A percentile compares a stretch with the other conserved stretches of the same genome.
Conservation (phyloP, 2,113 vertebrate species). For the Antechinus flavipes region DNA sequence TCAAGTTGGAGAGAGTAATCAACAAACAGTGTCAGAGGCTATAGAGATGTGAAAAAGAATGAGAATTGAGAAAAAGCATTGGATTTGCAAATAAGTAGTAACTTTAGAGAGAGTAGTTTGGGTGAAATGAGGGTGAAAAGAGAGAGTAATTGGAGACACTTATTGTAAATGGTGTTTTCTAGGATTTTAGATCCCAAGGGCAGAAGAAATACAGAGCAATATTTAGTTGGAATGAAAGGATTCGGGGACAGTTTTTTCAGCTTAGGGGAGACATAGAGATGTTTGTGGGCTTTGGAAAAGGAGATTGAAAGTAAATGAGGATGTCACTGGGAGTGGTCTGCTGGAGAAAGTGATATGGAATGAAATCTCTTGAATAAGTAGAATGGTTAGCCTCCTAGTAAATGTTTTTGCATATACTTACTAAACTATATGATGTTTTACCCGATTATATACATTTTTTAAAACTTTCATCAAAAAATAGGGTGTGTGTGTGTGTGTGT, state of each 20-base stretch:
- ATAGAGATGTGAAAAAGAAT: background rate
- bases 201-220: background rate
- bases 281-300: background rate
- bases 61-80: background rate
- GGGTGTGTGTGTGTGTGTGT: background rate
- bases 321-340: background rate
- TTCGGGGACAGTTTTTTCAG: background rate
- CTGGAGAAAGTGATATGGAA: background rate
- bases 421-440: background rate
- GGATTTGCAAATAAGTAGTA: background rate
- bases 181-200: background rate
- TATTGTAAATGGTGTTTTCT: background rate
- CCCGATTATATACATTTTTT: background rate
- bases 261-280: background rate
- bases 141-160: background rate
- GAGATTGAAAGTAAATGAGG: background rate
- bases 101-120: background rate
- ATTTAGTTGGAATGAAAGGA: background rate
- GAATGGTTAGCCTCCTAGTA: background rate
- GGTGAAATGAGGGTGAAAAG: background rate
- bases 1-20: background rate
- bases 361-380: background rate
- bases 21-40: background rate
- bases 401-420: background rate
- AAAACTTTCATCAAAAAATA: background rate